Percentiles rank a stretch among this genome's conserved stretches.
Evolutionary conservation across 2,113 vertebrate genomes (phyloP).

Genomic region (Festucalex cinctus): DNA sequence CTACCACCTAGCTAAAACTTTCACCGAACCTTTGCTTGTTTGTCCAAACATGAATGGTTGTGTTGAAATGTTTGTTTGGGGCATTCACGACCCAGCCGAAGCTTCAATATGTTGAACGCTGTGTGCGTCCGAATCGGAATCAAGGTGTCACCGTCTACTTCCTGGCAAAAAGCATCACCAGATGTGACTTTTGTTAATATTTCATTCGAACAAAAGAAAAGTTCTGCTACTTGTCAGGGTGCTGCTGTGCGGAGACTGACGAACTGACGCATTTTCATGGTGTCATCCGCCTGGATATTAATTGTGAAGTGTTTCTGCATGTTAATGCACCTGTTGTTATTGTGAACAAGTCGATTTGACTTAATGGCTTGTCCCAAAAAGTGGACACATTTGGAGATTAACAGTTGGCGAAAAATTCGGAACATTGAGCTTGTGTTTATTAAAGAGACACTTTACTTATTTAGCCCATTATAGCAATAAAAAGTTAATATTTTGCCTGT

Average conservation of each 20-base stretch:
- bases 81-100: neutral
- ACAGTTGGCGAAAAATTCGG: no score
- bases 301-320: no score
- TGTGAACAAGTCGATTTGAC: no score
- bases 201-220: neutral
- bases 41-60: neutral
- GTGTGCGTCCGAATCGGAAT: neutral
- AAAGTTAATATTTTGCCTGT: no score
- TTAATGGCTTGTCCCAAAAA: no score
- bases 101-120: neutral
- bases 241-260: neutral
- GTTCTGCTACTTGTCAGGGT: no score
- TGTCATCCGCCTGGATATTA: no score
- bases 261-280: neutral
- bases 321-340: no score
- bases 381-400: no score
- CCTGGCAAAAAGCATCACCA: neutral
- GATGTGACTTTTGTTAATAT: neutral
- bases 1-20: neutral
- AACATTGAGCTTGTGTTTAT: no score
- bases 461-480: no score
- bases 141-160: neutral
- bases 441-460: no score
- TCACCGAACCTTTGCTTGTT: neutral
- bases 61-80: neutral